phyloP scores from a whole-genome alignment of 1,140 invertebrate species.

The Magallana ariakensis region DNA sequence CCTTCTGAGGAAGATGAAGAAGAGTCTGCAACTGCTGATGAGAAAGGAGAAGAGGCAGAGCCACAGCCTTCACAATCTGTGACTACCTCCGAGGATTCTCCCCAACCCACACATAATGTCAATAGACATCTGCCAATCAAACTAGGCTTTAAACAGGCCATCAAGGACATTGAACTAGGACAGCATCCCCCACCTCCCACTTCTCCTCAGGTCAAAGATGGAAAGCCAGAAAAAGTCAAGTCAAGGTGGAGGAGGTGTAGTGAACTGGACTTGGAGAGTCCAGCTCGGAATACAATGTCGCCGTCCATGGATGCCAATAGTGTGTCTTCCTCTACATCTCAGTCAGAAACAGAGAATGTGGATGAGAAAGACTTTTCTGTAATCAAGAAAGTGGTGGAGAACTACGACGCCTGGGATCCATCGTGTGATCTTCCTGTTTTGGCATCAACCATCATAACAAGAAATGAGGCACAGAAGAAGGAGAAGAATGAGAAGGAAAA shows the following conservation, averaged over 20 bases:
- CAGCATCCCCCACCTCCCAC: slow-evolving; percentile 43
- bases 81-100: slow-evolving; percentile 18
- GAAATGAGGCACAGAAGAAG: slow-evolving; percentile 36
- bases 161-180: slow-evolving; percentile 47
- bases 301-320: slow-evolving; percentile 46
- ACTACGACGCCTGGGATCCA: slow-evolving; percentile 59
- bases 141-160: slow-evolving; percentile 54
- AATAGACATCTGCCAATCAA: slow-evolving; percentile 49
- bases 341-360: slow-evolving; percentile 38
- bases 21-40: background rate
- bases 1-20: slow-evolving; percentile 15
- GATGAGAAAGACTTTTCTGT: slow-evolving; percentile 49
- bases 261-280: slow-evolving; percentile 84
- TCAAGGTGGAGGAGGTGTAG: slow-evolving; percentile 90
- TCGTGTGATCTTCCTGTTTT: slow-evolving; percentile 51
- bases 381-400: slow-evolving; percentile 39
- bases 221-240: slow-evolving; percentile 91
- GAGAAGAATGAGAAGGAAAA: slow-evolving; percentile 57
- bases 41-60: background rate
- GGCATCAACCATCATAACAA: slow-evolving; percentile 6
- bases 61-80: background rate
- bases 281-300: background rate
- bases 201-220: slow-evolving; percentile 34
- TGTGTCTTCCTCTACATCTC: slow-evolving; percentile 43
- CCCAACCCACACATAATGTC: slow-evolving; percentile 13